Evolutionary conservation across 2,888 invertebrate genomes (phyloP).

Genomic region (Megalurothrips usitatus): DNA sequence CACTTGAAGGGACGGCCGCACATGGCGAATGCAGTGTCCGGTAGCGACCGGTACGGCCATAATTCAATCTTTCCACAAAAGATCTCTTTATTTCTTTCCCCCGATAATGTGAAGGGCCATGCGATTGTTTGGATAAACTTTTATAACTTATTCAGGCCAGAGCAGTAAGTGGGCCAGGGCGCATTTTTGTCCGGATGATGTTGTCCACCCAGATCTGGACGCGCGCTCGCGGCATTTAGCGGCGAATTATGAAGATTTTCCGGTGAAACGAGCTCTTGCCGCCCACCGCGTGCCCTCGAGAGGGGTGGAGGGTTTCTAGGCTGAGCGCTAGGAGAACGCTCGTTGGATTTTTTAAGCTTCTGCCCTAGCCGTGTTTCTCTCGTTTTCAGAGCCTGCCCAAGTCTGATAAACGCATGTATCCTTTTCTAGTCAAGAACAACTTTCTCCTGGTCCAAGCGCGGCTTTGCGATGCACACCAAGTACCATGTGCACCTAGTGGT

Average conservation of each 20-base stretch:
- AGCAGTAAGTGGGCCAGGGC: constrained; percentile 9
- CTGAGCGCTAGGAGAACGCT: too few relatives aligned
- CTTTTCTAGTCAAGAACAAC: too few relatives aligned
- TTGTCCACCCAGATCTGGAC: neutral
- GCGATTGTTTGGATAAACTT: constrained; percentile 26
- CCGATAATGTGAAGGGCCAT: constrained; percentile 24
- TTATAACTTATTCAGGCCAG: constrained; percentile 23
- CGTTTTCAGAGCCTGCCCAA: too few relatives aligned
- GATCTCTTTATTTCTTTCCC: neutral
- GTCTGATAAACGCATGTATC: too few relatives aligned
- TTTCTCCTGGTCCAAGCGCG: too few relatives aligned
- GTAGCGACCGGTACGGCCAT: constrained; percentile 12
- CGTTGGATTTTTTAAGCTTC: too few relatives aligned
- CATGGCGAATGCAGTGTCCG: neutral
- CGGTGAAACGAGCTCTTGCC: neutral
- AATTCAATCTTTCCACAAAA: constrained; percentile 23
- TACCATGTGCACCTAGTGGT: too few relatives aligned
- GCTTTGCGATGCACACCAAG: too few relatives aligned
- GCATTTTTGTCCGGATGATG: neutral
- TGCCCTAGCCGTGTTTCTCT: too few relatives aligned
- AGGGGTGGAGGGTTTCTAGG: too few relatives aligned
- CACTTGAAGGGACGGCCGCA: constrained; percentile 19
- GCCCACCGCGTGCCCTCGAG: too few relatives aligned
- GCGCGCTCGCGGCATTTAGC: neutral
- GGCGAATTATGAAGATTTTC: neutral